Base-by-base conservation (phyloP, 2,888 invertebrate species). In the Papilio elwesi region DNA sequence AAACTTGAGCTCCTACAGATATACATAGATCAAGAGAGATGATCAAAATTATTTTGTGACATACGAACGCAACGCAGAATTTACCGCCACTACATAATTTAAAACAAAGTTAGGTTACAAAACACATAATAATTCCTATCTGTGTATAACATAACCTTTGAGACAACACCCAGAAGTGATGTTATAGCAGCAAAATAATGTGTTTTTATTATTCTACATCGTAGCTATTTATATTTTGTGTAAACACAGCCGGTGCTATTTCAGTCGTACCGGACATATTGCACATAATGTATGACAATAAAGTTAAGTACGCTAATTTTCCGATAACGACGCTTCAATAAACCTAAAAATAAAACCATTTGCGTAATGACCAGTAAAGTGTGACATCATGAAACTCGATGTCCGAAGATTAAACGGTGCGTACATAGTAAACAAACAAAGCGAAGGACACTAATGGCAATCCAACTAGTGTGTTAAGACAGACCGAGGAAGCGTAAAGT, bases 301-400 rank as follows among this genome's bases (percentile, higher is more conserved):
- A 71, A 74, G 52, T 72, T 53, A 74, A 69, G 49, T 76, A 68
- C 70, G 52, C 63, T 59, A 71, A 67, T 68, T 68, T 51, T 59
- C 52, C 51, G 15, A 49, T 57, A 63, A 68, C 65, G 72, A 66
- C 67, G 53, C 59, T 48, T 53, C 76, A 74, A 74, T 70, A 68
- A 72, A 73, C 64, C 68, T 71, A 71, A 73, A 71, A 73, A 73
- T 76, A 74, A 57, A 57, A 36, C 52, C 69, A 66, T 73, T 66
- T 66, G 48, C 69, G 69, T 73, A 66, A 69, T 73, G 69, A 52
- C 51, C 51, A 12, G 69, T 66, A 73, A 73, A 73, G 59, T 73
- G 69, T 70, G 73, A 69, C 68, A 49, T 73, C 68, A 73, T 47
- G n/a, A 16, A 65, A 38, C 51, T 47, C 57, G 38, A 73, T 62